A percentile compares a stretch with the other conserved stretches of the same genome.
phyloP scores from a whole-genome alignment of 2,888 invertebrate species.

The Macrosoma leucophasiata region DNA sequence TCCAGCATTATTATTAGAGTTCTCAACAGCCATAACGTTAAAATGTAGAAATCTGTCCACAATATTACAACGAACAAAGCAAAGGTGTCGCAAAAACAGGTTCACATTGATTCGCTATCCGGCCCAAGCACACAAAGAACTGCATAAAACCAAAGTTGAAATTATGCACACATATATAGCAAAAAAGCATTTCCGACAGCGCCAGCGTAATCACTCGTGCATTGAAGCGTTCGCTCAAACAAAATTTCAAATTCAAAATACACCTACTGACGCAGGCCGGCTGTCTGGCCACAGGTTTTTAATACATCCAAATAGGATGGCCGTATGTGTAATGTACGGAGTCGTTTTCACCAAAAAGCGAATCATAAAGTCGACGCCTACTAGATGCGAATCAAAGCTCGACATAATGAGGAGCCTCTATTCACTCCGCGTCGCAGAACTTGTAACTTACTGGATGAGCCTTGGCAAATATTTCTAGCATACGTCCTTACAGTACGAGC shows the following conservation, averaged over 20 bases:
- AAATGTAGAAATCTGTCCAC: no score
- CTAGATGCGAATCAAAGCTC: conserved; percentile 56
- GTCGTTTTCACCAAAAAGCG: conserved; percentile 54
- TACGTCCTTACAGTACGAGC: no score
- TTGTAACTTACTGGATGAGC: conserved; percentile 33
- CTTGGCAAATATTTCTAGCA: no score
- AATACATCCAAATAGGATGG: conserved; percentile 67
- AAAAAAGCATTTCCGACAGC: conserved; percentile 17
- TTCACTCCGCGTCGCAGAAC: conserved; percentile 38
- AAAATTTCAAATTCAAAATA: conserved; percentile 64
- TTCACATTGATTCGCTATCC: no score
- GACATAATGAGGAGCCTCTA: conserved; percentile 56
- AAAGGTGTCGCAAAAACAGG: no score
- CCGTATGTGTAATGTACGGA: conserved; percentile 37
- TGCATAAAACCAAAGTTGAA: no score
- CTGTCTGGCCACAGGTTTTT: conserved; percentile 70
- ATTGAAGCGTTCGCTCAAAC: conserved; percentile 54
- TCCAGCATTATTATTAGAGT: no score
- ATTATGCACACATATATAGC: no score
- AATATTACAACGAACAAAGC: no score
- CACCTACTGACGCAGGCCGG: conserved; percentile 40
- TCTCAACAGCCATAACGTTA: no score
- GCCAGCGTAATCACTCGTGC: conserved; percentile 37
- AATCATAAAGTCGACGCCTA: conserved; percentile 51
- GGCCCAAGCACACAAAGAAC: no score